Evolutionary conservation across 2,888 invertebrate genomes (phyloP), one percentile per base, ranked within the genome.

Genomic region (Lycocerus yunnanus): DNA sequence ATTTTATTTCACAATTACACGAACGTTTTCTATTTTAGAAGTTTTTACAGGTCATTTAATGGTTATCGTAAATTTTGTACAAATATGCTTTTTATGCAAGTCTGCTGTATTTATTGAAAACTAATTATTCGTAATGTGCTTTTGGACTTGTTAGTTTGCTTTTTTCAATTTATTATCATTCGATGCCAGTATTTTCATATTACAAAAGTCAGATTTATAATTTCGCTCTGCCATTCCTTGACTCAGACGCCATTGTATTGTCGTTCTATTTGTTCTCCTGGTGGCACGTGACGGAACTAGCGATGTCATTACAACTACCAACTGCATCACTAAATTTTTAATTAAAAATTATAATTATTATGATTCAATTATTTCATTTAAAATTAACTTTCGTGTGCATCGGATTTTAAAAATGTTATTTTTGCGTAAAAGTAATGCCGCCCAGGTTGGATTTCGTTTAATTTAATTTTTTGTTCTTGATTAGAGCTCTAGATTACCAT

Each of bases 181-280:
- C 81, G 86, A 87, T 87, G 84, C 78, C 81, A 84, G 85, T 85
- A 86, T 83, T 80, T 82, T 84, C 86, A 86, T 86, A 73, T 80
- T 81, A 82, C 84, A 83, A 82, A 81, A 82, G 82, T 74, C 78
- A 82, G 85, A 85, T 84, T 83, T 81, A 77, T 78, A 81, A 79
- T 82, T 82, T 83, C 81, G 81, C 81, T 82, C 80, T 81, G 81
- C 84, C 83, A 84, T 83, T 82, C 86, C 86, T 86, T 84, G 82
- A 83, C 83, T 83, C 82, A 81, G 83, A 85, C 86, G 86, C 87
- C 87, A 87, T 87, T 81, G 80, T 78, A 78, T 77, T 67, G 65
- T 59, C 15, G 21, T 69, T 73, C 71, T 66, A 58, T 27, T 69
- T 71, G 43, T 70, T 72, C 69, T 69, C 63, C 69, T 72, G 27